A percentile compares a stretch with the other conserved stretches of the same genome.
These are phyloP conservation scores for Muntiacus muntjak DNA, from an alignment of 2,113 vertebrate species.

Conservation along the genomic window DNA sequence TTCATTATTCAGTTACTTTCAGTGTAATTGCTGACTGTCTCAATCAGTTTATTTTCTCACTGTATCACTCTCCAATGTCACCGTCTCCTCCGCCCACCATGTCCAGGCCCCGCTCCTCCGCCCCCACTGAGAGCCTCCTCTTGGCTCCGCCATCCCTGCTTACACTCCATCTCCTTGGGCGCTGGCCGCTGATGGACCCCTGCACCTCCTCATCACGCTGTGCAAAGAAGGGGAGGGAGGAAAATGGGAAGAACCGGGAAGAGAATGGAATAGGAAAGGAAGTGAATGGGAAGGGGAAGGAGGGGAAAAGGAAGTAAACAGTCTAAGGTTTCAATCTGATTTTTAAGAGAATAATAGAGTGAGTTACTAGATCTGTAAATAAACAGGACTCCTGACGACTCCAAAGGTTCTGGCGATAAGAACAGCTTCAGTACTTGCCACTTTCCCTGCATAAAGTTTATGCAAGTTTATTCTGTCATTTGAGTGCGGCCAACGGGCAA, in stretches of 20 bases:
- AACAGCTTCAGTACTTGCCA: not conserved
- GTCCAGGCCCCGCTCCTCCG: accelerated
- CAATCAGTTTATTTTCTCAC: not conserved
- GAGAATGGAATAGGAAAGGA: not conserved
- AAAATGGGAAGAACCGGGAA: not conserved
- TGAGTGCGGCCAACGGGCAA: not conserved
- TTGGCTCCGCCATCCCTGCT: not conserved
- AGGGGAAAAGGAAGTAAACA: not conserved
- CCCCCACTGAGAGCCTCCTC: not conserved
- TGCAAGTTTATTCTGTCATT: not conserved
- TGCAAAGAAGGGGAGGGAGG: not conserved
- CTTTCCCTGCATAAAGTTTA: not conserved
- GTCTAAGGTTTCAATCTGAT: not conserved
- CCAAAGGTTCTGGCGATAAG: not conserved
- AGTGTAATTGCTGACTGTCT: not conserved
- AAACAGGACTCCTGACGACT: not conserved
- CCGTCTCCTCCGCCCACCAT: not conserved
- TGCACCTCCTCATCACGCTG: not conserved
- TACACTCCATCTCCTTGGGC: not conserved
- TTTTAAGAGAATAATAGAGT: not conserved
- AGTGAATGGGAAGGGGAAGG: not conserved
- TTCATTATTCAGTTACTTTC: not conserved
- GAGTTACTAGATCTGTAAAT: not conserved
- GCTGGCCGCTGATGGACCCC: not conserved
- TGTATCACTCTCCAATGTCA: not conserved